A percentile compares a stretch with the other conserved stretches of the same genome.
Evolutionary conservation across 2,797 vertebrate species (phyloP).

Genomic region (Falco columbarius): DNA sequence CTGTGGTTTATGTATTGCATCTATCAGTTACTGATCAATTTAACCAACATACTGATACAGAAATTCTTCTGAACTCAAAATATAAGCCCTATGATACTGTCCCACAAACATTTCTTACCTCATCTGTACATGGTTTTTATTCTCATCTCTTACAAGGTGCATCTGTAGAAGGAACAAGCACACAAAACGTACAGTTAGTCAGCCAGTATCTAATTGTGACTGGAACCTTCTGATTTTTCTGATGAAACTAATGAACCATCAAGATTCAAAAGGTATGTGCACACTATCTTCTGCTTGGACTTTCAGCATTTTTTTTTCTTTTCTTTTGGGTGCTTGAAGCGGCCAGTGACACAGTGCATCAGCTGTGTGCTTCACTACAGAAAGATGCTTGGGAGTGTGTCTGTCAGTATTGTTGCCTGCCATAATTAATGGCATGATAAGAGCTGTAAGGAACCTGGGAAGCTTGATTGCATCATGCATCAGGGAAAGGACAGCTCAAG

Average conservation of each 20-base stretch:
- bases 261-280: not conserved
- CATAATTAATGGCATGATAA: not conserved
- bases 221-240: not conserved
- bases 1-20: not conserved
- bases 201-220: not conserved
- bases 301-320: not conserved
- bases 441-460: not conserved
- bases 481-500: not conserved
- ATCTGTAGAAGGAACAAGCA: not conserved
- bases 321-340: not conserved
- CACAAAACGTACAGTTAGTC: not conserved
- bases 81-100: not conserved
- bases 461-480: not conserved
- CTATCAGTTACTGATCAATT: not conserved
- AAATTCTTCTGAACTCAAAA: not conserved
- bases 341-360: not conserved
- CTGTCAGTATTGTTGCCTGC: not conserved
- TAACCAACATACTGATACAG: not conserved
- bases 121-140: not conserved
- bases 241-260: not conserved
- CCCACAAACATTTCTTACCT: not conserved
- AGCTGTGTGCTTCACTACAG: not conserved
- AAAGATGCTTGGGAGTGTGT: not conserved
- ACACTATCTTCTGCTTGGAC: not conserved
- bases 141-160: not conserved